Evolutionary conservation across 2,888 invertebrate species (phyloP).

Genomic region (Melanargia galathea): DNA sequence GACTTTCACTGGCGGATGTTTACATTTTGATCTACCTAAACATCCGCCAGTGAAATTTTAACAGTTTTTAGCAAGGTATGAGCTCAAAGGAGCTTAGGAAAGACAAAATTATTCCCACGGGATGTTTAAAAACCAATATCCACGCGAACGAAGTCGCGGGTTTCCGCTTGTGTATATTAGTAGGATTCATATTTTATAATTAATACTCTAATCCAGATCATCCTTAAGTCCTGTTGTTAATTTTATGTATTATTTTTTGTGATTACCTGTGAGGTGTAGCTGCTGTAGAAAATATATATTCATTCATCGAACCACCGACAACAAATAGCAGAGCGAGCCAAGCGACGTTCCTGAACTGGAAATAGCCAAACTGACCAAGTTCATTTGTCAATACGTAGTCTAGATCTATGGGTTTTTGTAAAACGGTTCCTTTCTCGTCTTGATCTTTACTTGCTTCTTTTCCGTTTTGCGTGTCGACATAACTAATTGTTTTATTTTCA

Average conservation of each 20-base stretch:
- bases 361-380: slow-evolving; percentile 85
- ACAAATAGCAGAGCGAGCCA: slow-evolving; percentile 84
- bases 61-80: too few relatives aligned
- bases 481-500: background rate
- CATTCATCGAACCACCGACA: slow-evolving; percentile 82
- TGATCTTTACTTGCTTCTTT: background rate
- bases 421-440: background rate
- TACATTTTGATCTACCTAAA: too few relatives aligned
- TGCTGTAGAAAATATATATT: slow-evolving; percentile 57
- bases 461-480: background rate
- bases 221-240: too few relatives aligned
- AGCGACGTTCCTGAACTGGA: slow-evolving; percentile 82
- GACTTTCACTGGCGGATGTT: too few relatives aligned
- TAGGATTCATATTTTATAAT: too few relatives aligned
- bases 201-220: too few relatives aligned
- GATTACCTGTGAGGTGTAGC: slow-evolving; percentile 19
- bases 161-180: too few relatives aligned
- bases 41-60: too few relatives aligned
- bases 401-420: slow-evolving; percentile 52
- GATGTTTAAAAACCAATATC: too few relatives aligned
- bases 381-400: slow-evolving; percentile 77
- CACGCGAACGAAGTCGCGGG: too few relatives aligned
- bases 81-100: too few relatives aligned
- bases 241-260: background rate
- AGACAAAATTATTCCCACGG: too few relatives aligned